Percentiles rank a stretch among this genome's conserved stretches.
These are phyloP conservation scores for Thaumatotibia leucotreta DNA, from an alignment of 1,140 invertebrate genomes.

Conservation along the genomic window DNA sequence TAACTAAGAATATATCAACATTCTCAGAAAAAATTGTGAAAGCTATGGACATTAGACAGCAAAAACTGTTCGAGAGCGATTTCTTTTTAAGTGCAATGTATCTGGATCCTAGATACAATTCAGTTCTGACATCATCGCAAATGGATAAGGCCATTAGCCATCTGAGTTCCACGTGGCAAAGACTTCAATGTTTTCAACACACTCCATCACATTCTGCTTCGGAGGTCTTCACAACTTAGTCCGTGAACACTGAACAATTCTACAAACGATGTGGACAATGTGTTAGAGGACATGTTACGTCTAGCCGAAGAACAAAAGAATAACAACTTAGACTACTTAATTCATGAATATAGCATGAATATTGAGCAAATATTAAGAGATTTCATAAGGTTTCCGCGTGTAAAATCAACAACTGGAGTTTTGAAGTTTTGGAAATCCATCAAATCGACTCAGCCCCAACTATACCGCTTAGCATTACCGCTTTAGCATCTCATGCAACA, in stretches of 20 bases:
- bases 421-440: neutral
- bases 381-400: neutral
- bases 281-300: neutral
- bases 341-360: neutral
- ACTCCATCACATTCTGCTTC: neutral
- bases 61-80: neutral
- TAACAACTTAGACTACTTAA: neutral
- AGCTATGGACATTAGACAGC: neutral
- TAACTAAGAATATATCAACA: neutral
- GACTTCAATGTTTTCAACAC: neutral
- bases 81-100: neutral
- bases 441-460: no score
- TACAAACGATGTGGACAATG: neutral
- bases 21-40: neutral
- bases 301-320: neutral
- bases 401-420: neutral
- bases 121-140: neutral
- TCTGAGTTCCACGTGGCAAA: neutral
- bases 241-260: neutral
- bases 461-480: neutral
- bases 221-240: neutral
- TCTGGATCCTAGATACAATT: neutral
- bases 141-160: neutral
- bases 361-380: neutral
- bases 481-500: neutral